Evolutionary conservation across 1,140 invertebrate genomes (phyloP), one percentile per base, ranked within the genome.

Genomic region (Theocolax elegans): DNA sequence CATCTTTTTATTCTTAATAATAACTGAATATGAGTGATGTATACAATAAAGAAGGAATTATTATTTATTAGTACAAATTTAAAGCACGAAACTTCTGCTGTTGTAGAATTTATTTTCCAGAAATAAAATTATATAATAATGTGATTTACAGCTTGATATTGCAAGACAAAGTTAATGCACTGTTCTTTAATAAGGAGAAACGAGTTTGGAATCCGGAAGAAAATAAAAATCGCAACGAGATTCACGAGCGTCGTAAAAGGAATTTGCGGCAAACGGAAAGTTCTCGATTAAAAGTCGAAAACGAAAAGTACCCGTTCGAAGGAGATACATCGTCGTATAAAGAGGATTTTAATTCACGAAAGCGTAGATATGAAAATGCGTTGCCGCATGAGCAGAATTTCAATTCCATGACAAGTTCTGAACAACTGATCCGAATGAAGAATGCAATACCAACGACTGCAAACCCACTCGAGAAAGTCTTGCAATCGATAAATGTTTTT

Each of bases 401-500:
- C 27, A 56, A 35, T 35, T 29, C 29, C 17, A 19, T 10, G 25
- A 53, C 25, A 2, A 53, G 49, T n/a, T n/a, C n/a, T 44, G 12
- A 13, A 17, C 42, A 44, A n/a, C n/a, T n/a, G n/a, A n/a, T n/a
- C n/a, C 42, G 42, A 3, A 44, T 3, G 42, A 44, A 44, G 42
- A 44, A 44, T 15, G 35, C 6, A 44, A 44, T 12, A 27, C 6
- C 40, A 15, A 31, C 40, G 40, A 64, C 63, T 15, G 15, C 4
- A 4, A 38, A 66, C 19, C 35, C 49, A 46, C 51, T 66, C 3
- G 25, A 31, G 25, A 21, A 31, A 21, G 1, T 56, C 10, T 17
- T 66, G 10, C 35, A 15, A 44, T 66, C 51, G 38, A 56, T 66
- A 44, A 66, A 66, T 12, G 64, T 56, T 29, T 66, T 66, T 4